A percentile compares a stretch with the other conserved stretches of the same genome.
Conservation (phyloP, 2,797 vertebrate species). For the Poeciliopsis gracilis region DNA sequence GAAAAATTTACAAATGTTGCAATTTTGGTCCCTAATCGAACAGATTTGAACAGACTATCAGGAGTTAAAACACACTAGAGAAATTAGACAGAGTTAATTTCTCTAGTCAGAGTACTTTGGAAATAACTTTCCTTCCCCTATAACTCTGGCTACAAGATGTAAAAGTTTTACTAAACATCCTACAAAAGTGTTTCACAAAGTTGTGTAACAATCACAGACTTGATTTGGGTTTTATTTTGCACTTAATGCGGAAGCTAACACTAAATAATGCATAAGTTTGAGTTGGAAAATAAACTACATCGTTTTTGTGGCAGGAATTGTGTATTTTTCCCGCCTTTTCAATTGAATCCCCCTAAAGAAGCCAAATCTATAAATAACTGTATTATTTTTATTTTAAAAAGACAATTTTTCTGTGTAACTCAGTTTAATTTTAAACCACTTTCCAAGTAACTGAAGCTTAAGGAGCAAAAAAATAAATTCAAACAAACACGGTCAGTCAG, state of each 20-base stretch:
- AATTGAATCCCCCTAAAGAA: not conserved
- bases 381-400: not conserved
- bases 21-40: no score
- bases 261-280: not conserved
- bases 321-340: not conserved
- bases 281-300: not conserved
- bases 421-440: not conserved
- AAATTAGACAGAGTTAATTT: conserved; percentile 50
- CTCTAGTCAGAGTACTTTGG: not conserved
- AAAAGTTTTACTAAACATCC: not conserved
- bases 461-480: not conserved
- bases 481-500: not conserved
- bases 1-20: no score
- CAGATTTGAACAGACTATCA: no score
- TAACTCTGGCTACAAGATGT: not conserved
- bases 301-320: not conserved
- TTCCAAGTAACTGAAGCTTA: not conserved
- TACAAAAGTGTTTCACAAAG: not conserved
- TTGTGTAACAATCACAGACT: not conserved
- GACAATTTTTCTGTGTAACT: not conserved
- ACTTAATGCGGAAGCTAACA: not conserved
- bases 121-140: conserved; percentile 49
- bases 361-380: not conserved
- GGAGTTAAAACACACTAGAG: no score
- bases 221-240: not conserved